Evolutionary conservation across 2,888 invertebrate genomes (phyloP).

Genomic region (Odontocerum albicorne): DNA sequence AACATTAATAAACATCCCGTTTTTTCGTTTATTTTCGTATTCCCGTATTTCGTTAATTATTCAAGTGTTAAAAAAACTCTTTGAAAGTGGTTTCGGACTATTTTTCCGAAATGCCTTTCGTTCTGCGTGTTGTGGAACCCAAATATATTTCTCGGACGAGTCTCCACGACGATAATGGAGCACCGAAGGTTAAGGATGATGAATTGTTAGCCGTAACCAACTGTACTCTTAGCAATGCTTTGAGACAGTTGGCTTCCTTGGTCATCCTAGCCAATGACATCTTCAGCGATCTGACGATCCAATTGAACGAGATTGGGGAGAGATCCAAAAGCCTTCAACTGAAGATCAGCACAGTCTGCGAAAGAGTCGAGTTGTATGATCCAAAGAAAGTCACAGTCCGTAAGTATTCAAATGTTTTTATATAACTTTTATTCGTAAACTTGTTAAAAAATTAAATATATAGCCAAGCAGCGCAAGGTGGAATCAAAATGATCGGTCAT

Average conservation of each 20-base stretch:
- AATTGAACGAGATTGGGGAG: conserved; percentile 73
- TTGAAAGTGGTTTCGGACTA: not conserved
- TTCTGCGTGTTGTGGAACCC: conserved; percentile 82
- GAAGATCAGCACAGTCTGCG: conserved; percentile 71
- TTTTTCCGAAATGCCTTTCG: conserved; percentile 76
- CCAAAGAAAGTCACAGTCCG: conserved; percentile 92
- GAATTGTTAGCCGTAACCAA: conserved; percentile 87
- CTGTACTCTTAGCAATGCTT: conserved; percentile 80
- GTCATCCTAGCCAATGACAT: conserved; percentile 83
- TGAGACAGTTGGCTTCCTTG: conserved; percentile 83
- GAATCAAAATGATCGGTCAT: too few relatives aligned
- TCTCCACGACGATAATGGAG: conserved; percentile 62
- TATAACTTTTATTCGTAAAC: not conserved
- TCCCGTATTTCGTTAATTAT: not conserved
- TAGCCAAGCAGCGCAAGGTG: too few relatives aligned
- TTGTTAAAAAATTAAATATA: not conserved
- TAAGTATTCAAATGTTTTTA: conserved; percentile 62
- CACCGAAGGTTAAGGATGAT: conserved; percentile 64
- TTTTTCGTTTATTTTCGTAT: conserved; percentile 21
- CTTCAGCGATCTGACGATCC: conserved; percentile 77
- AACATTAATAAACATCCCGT: conserved; percentile 13
- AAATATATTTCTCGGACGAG: conserved; percentile 73
- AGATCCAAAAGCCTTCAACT: conserved; percentile 71
- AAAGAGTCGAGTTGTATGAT: conserved; percentile 72
- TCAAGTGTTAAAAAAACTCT: conserved; percentile 4